These are phyloP conservation scores for Polydesmus complanatus DNA, from an alignment of 2,888 invertebrate species.

Conservation along the genomic window DNA sequence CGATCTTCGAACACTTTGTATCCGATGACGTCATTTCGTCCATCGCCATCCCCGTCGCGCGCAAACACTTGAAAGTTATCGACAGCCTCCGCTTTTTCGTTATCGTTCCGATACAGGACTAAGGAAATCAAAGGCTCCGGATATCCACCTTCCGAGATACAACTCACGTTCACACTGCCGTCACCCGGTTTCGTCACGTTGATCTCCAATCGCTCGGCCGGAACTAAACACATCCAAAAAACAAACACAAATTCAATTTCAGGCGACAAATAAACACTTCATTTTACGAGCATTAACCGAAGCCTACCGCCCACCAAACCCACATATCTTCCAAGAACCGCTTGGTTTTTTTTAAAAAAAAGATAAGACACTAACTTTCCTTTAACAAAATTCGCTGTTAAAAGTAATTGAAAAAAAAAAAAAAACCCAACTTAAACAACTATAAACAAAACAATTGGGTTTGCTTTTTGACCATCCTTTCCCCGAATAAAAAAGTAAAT, in stretches of 20 bases:
- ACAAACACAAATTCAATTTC: neutral
- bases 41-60: neutral
- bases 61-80: neutral
- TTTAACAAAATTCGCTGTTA: no score
- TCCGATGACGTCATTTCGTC: conserved; percentile 4
- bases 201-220: conserved; percentile 34
- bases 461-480: no score
- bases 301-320: no score
- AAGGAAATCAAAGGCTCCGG: conserved; percentile 44
- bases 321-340: no score
- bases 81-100: neutral
- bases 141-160: conserved; percentile 44
- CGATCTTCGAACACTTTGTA: conserved; percentile 12
- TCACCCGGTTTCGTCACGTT: conserved; percentile 37
- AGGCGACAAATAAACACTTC: neutral
- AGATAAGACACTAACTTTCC: no score
- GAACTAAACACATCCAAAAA: conserved; percentile 20
- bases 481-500: no score
- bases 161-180: conserved; percentile 41
- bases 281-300: no score
- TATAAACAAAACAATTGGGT: no score
- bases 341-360: no score
- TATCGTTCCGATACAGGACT: conserved; percentile 22
- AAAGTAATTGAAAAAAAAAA: no score
- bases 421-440: no score